Percentiles rank a stretch among this genome's conserved stretches.
These are phyloP conservation scores for Glaucomys volans DNA, from an alignment of 2,113 vertebrate genomes.

Conservation along the genomic window DNA sequence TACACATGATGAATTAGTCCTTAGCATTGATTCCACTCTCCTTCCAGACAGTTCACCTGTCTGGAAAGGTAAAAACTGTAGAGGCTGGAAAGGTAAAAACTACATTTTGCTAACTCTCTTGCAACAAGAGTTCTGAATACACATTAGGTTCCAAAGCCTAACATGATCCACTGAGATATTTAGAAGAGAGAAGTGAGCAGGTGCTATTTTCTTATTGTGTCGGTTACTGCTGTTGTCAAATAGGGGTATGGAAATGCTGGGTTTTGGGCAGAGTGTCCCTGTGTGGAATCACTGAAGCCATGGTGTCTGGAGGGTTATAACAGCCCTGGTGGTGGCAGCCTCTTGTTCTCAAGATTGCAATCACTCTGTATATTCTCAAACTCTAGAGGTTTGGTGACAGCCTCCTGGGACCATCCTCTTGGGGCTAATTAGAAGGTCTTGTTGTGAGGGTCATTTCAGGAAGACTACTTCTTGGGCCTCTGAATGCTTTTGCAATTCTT, in stretches of 20 bases:
- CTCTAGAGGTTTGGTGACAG: neutral
- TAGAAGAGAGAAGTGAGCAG: neutral
- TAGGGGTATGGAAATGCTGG: neutral
- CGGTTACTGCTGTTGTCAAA: neutral
- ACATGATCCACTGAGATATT: neutral
- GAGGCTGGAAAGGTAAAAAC: neutral
- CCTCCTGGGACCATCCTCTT: neutral
- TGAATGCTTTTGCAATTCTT: neutral
- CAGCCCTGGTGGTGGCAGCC: neutral
- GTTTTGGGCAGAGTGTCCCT: neutral
- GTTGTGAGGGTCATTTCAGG: neutral
- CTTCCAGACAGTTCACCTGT: neutral
- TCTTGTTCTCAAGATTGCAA: neutral
- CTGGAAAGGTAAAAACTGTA: neutral
- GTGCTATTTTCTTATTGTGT: neutral
- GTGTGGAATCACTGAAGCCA: fast-evolving
- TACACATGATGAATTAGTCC: neutral
- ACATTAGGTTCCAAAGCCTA: neutral
- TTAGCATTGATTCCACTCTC: neutral
- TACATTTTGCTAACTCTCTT: neutral
- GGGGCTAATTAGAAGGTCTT: neutral
- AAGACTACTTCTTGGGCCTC: neutral
- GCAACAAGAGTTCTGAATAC: neutral
- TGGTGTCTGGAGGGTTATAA: too few relatives aligned
- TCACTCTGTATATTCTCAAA: neutral